Evolutionary conservation across 2,888 invertebrate species (phyloP).

Genomic region (Hyposoter didymator): DNA sequence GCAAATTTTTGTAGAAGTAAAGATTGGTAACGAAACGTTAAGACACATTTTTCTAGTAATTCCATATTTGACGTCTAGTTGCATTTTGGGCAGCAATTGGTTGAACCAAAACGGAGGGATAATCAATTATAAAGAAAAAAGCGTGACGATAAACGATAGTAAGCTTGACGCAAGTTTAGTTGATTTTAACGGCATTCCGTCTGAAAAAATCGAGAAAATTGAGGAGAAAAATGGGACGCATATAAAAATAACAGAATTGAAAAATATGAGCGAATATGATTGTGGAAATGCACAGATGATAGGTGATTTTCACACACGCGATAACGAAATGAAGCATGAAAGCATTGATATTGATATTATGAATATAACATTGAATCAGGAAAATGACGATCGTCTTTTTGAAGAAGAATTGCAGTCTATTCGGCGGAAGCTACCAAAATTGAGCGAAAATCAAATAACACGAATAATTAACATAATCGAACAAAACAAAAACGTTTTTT

Average conservation of each 20-base stretch:
- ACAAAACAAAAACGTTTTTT: background rate
- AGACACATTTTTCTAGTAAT: constrained; percentile 22
- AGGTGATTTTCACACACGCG: too few species aligned
- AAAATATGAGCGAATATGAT: too few species aligned
- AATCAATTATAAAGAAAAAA: constrained; percentile 22
- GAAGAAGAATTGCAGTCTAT: background rate
- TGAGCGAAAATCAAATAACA: background rate
- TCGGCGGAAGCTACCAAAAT: background rate
- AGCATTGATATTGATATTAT: too few species aligned
- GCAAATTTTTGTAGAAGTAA: background rate
- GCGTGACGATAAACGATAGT: background rate
- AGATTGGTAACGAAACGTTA: background rate
- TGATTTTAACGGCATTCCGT: background rate
- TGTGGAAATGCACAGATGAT: too few species aligned
- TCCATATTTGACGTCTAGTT: constrained; percentile 8
- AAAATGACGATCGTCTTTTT: background rate
- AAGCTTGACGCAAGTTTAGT: background rate
- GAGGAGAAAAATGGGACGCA: background rate
- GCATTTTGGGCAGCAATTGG: constrained; percentile 22
- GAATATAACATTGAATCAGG: too few species aligned
- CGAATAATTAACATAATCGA: background rate
- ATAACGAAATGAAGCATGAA: too few species aligned
- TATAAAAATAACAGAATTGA: background rate
- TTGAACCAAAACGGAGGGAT: constrained; percentile 10
- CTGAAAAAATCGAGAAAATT: background rate